These are phyloP conservation scores for Corvus moneduloides DNA, from an alignment of 2,113 vertebrate genomes.

Conservation along the genomic window DNA sequence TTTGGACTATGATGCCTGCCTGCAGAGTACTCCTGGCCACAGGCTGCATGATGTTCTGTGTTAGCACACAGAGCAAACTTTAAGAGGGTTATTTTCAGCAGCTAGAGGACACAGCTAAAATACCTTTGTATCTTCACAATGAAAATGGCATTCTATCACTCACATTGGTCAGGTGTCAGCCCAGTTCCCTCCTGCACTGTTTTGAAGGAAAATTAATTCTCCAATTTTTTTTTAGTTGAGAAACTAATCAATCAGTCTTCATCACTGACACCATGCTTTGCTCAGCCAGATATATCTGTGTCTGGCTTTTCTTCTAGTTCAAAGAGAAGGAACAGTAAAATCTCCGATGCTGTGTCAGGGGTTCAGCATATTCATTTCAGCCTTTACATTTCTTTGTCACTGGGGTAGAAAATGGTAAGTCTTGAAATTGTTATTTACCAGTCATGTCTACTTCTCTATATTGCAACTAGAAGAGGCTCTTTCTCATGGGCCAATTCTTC, in stretches of 20 bases:
- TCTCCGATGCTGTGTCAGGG: background rate
- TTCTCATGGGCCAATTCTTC: background rate
- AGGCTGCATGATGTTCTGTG: fast-evolving
- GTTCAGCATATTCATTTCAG: background rate
- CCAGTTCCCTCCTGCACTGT: background rate
- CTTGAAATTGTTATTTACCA: background rate
- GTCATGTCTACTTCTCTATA: background rate
- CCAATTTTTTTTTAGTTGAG: background rate
- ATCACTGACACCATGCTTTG: background rate
- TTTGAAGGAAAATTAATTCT: background rate
- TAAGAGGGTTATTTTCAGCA: background rate
- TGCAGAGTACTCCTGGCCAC: background rate
- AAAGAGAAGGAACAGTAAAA: background rate
- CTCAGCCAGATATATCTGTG: fast-evolving
- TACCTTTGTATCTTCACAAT: background rate
- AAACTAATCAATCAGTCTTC: background rate
- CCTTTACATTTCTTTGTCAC: background rate
- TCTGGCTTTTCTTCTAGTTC: background rate
- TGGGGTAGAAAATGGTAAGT: background rate
- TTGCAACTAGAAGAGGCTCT: background rate
- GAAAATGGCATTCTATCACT: background rate
- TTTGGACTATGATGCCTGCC: background rate
- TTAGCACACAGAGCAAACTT: background rate
- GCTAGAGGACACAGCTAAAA: background rate
- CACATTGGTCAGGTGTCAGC: background rate